These are phyloP conservation scores for Apocrypta bakeri DNA, from an alignment of 1,140 invertebrate genomes.

Conservation along the genomic window DNA sequence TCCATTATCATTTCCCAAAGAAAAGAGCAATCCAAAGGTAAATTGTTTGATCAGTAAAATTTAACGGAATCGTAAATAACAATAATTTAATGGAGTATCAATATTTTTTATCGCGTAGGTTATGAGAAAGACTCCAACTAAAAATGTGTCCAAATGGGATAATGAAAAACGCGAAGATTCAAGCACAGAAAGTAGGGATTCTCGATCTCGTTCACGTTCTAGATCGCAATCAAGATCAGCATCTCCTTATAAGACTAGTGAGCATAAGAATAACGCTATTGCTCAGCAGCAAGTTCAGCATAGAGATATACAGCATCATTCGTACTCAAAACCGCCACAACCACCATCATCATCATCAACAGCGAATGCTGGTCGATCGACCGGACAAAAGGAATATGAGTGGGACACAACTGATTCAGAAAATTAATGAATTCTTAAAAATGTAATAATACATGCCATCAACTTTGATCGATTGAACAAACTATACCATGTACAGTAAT, in stretches of 20 bases:
- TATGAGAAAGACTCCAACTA: constrained; percentile 15
- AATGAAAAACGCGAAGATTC: constrained; percentile 46
- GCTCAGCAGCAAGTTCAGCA: constrained; percentile 10
- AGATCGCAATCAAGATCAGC: constrained; percentile 27
- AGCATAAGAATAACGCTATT: neutral
- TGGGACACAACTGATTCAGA: constrained; percentile 62
- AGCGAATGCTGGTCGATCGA: constrained; percentile 12
- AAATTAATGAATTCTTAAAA: constrained; percentile 37
- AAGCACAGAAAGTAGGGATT: constrained; percentile 28
- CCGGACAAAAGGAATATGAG: constrained; percentile 44
- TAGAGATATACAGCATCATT: constrained; percentile 1
- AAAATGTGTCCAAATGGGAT: constrained; percentile 51
- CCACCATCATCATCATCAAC: constrained; percentile 8
- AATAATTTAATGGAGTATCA: neutral
- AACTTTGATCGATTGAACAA: constrained; percentile 35
- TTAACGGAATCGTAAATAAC: neutral
- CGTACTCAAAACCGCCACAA: neutral
- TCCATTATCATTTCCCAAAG: constrained; percentile 13
- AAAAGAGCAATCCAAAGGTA: constrained; percentile 27
- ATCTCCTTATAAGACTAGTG: constrained; percentile 21
- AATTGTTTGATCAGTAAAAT: neutral
- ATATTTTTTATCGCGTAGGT: neutral
- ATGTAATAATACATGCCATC: constrained; percentile 40
- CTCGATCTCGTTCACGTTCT: constrained; percentile 16
- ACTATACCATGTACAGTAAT: constrained; percentile 49